A percentile compares a stretch with the other conserved stretches of the same genome.
These are phyloP conservation scores for Zonotrichia leucophrys DNA, from an alignment of 2,113 vertebrate genomes.

Conservation along the genomic window DNA sequence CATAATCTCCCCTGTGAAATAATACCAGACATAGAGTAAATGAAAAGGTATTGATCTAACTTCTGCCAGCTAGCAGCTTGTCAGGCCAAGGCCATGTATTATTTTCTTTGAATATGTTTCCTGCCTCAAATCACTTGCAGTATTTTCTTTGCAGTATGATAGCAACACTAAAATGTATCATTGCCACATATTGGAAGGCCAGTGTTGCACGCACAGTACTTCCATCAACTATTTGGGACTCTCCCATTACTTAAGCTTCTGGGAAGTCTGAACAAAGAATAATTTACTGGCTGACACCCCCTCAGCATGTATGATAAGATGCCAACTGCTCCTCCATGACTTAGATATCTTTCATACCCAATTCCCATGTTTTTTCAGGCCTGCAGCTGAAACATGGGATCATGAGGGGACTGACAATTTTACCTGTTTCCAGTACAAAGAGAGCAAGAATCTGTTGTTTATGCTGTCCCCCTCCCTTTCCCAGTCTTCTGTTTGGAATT, in stretches of 20 bases:
- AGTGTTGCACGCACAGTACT: fast-evolving
- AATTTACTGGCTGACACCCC: no score
- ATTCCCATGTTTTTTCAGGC: no score
- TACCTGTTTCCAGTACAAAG: no score
- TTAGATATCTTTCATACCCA: no score
- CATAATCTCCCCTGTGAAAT: not conserved
- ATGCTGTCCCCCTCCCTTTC: no score
- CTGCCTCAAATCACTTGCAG: not conserved
- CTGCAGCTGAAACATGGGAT: no score
- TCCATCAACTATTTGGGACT: not conserved
- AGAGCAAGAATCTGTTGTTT: no score
- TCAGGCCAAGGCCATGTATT: not conserved
- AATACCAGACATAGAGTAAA: not conserved
- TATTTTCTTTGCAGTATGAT: not conserved
- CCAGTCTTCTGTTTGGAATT: no score
- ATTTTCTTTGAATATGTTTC: slow-evolving; percentile 12
- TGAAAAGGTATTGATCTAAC: not conserved
- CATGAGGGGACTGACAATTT: no score
- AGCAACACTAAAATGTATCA: not conserved
- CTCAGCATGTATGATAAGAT: no score
- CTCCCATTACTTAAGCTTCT: not conserved
- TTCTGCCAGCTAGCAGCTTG: not conserved
- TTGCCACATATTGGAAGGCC: not conserved
- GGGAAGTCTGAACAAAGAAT: not conserved
- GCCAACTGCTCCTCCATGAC: no score